A percentile compares a stretch with the other conserved stretches of the same genome.
Evolutionary conservation across 2,113 vertebrate genomes (phyloP).

Genomic region (Xiphias gladius): DNA sequence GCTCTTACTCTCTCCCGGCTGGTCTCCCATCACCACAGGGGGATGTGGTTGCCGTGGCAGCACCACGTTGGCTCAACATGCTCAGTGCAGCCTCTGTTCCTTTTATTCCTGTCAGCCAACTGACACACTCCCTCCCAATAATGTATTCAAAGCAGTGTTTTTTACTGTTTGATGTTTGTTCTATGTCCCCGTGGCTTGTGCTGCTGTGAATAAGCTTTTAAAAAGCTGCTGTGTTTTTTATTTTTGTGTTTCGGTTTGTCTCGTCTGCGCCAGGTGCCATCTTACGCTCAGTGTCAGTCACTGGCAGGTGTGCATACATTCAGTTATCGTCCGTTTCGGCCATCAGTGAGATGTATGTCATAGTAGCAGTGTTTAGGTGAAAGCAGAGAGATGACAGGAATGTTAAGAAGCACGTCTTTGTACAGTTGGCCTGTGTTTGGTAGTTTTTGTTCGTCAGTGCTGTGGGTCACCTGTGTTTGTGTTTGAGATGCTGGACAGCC

Average conservation of each 20-base stretch:
- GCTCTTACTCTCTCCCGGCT: slow-evolving; percentile 58
- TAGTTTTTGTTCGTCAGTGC: slow-evolving; percentile 51
- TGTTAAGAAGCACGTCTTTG: slow-evolving; percentile 54
- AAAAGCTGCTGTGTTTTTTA: slow-evolving; percentile 50
- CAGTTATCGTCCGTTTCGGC: slow-evolving; percentile 17
- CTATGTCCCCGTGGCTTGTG: slow-evolving; percentile 67
- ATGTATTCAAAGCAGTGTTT: slow-evolving; percentile 65
- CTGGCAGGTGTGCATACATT: slow-evolving; percentile 32
- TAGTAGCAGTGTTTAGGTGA: slow-evolving; percentile 37
- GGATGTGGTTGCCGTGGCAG: slow-evolving; percentile 80
- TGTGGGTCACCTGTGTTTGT: slow-evolving; percentile 33
- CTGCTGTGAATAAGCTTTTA: slow-evolving; percentile 72
- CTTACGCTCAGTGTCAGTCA: slow-evolving; percentile 21
- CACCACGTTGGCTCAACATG: slow-evolving; percentile 62
- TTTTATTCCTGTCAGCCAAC: slow-evolving; percentile 56
- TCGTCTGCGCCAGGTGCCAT: slow-evolving; percentile 45
- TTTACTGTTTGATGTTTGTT: slow-evolving; percentile 70
- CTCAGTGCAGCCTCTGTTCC: slow-evolving; percentile 62
- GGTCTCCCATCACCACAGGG: slow-evolving; percentile 53
- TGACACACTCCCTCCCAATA: slow-evolving; percentile 56
- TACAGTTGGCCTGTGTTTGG: slow-evolving; percentile 34
- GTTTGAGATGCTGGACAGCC: slow-evolving; percentile 33
- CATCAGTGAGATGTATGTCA: slow-evolving; percentile 60
- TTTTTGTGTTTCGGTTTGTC: slow-evolving; percentile 41
- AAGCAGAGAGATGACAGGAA: slow-evolving; percentile 54